Base-by-base conservation (phyloP, 2,888 invertebrate genomes). In the Monochamus alternatus region DNA sequence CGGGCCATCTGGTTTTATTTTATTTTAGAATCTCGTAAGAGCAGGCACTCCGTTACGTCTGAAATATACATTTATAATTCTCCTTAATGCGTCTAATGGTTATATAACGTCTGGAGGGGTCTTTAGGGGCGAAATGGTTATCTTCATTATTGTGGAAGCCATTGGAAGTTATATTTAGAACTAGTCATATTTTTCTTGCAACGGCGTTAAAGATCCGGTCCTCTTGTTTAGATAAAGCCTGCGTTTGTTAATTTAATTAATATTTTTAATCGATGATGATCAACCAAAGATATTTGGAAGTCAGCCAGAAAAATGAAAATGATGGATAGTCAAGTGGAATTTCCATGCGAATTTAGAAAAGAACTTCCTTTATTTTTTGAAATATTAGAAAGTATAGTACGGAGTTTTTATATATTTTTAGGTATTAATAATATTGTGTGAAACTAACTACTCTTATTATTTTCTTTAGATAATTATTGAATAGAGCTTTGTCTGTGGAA, bases 1-100 rank as follows among this genome's bases (percentile, higher is more conserved):
- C 80, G 80, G 83, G 82, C 86, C 87, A 87, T 87, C 86, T 86
- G 86, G 84, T 86, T 87, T 86, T 86, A 87, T 87, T 86, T 86
- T 83, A 84, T 82, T 85, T 84, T 81, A 81, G 83, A 71, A 51
- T 71, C 63, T 71, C 38, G n/a, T 51, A 52, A 51, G n/a, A 52
- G 51, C 68, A 55, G 32, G 60, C 68, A 63, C 68, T 73, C 60
- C 58, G 58, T 74, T 74, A 63, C 51, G 51, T 43, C 62, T 14
- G 58, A 64, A 44, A 67, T 58, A 62, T 75, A 59, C 59, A 66
- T 73, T 75, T 75, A 67, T 73, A 71, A 75, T 71, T 32, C 71
- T 71, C 51, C 75, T 71, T 66, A 73, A 72, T 75, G 71, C 43
- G 32, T 71, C 62, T 72, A 75, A 75, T 72, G 72, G 72, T 52